Evolutionary conservation across 2,113 vertebrate species (phyloP), one percentile per base, ranked within the genome.

Genomic region (Astatoreochromis straeleni): DNA sequence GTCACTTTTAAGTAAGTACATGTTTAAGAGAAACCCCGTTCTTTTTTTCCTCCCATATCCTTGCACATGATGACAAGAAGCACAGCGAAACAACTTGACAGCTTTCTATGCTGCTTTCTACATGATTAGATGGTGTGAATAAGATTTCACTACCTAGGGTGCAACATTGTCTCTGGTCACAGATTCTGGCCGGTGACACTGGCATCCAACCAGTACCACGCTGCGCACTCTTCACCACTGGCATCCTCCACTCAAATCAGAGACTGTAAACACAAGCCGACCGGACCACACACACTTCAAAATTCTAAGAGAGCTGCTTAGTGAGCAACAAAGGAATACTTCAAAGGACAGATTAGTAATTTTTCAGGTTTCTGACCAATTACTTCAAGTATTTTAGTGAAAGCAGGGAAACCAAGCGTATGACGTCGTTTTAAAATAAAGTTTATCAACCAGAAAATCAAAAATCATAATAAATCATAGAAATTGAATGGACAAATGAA

Each of bases 211-310:
- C 87, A 87, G 70, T 79, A 86, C 87, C 86, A 85, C 55, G 80
- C 86, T 80, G 83, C 58, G 70, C 85, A 70, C 89, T 82, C 88
- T 65, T 88, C 84, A 88, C 88, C 75, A 53, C 92, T 93, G 87
- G 90, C 92, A 93, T 92, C 87, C 90, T 90, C 84, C 82, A 80
- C 87, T 85, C 73, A 82, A 79, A 85, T 91, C 93, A 89, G 73
- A 83, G 86, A 90, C 90, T 90, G 92, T 89, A 91, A 93, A 93
- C 88, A 92, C 60, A 86, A 89, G 9, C 35, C 42, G 86, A 86
- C 83, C 86, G 86, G 91, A 94, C 91, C 93, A 94, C 92, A 93
- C 92, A 93, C 88, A 85, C 81, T 53, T 53, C 7, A 51, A 80
- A 29, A 63, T 81, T 90, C 47, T 87, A 54, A 84, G 40, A 35